Base-by-base conservation (phyloP, 2,797 vertebrate species). In the Lates japonicus region DNA sequence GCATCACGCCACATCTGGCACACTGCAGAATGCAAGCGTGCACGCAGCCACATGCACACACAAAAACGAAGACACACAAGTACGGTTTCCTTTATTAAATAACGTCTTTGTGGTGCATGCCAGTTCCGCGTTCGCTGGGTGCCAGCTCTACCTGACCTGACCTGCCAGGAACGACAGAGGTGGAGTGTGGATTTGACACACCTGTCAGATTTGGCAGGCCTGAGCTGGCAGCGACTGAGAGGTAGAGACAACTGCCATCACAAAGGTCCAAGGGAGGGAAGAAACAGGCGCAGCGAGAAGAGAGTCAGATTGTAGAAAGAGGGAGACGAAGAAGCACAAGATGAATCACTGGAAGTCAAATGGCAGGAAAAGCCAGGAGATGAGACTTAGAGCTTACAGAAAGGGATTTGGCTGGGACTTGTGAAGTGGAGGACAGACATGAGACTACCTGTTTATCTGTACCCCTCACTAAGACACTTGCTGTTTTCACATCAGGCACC, bases 131-230 rank as follows among this genome's bases (percentile, higher is more conserved):
- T 86, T 81, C 81, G 74, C 70, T 49, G 49, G 10, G 65, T 62
- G 87, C 90, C 87, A 90, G 83, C 83, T 84, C 77, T 61, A 81
- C 86, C 84, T 93, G 90, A 90, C 90, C 89, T 87, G 85, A 90
- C 83, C 88, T 91, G 90, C 81, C 92, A 89, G 79, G 63, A 87
- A 85, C 75, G 55, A 86, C 87, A 90, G 84, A 90, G 85, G 91
- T 92, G 79, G 65, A 87, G 86, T 88, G 84, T 87, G 84, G 84
- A 92, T 93, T 92, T 90, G 85, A 93, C 90, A 91, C 92, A 91
- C 89, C 91, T 93, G 94, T 84, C 92, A 93, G 83, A 86, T 91
- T 91, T 92, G 89, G 90, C 88, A 90, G 84, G 70, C 44, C 76
- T 76, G 83, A 91, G 87, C 89, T 85, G 89, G 75, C 87, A 87